Evolutionary conservation across 37 sponge, comb jelly and placozoan species (phyloP), one percentile per base, ranked within the genome.

Genomic region (Mnemiopsis leidyi): DNA sequence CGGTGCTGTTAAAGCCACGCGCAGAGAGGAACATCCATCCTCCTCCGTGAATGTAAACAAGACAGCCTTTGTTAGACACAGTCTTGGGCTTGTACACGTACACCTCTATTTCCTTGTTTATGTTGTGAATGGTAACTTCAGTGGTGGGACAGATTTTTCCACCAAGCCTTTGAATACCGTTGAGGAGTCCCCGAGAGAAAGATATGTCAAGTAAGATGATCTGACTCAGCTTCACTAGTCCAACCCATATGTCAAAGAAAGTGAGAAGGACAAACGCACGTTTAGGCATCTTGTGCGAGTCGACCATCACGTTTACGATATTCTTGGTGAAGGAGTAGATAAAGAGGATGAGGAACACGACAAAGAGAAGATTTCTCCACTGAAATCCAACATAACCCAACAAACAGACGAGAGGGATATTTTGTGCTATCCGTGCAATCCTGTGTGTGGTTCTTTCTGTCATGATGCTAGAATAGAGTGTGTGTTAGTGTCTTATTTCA

Each of bases 41-140:
- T 23, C 82, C 82, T 23, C 82, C 82, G 38, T 82, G 82, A 7
- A 35, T 35, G 82, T 82, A 82, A 3, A 82, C 23, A 9, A 82
- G 5, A 35, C 82, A 82, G 36, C 38, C 38, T 23, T 30, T 23
- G 82, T 36, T 18, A 1, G 82, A 20, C 3, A 34, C 32, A 5
- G 23, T 34, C 2, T 30, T 9, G 5, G 82, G 82, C 23, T 23
- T 82, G 38, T 82, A 82, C 82, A 82, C 82, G 29, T 36, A 34
- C 21, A 82, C 82, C 7, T 23, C 23, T 37, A 34, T 37, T 34
- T 82, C 5, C 38, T 82, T 30, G 38, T 82, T 82, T 30, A 82
- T 23, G 7, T 82, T 71, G 25, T 71, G 3, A 5, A 29, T 28
- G 25, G 25, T 71, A 7, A 23, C 3, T n/a, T n/a, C 30, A 23